phyloP scores from a whole-genome alignment of 2,888 invertebrate species.

The Odontocolon sp. region DNA sequence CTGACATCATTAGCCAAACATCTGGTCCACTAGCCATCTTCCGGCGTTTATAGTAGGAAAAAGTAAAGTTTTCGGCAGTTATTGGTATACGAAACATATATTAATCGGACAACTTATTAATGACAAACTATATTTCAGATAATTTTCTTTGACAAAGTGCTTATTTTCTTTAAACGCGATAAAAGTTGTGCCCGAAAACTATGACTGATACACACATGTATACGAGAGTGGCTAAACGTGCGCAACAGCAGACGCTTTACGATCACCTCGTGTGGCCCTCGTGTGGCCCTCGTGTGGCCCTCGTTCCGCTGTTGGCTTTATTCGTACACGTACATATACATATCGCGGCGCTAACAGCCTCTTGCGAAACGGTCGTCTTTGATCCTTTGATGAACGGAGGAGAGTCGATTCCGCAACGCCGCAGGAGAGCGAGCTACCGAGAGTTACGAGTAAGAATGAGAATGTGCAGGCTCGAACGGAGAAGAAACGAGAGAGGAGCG shows the following conservation, averaged over 20 bases:
- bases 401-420: slow-evolving; percentile 9
- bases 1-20: slow-evolving; percentile 81
- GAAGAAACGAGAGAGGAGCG: slow-evolving; percentile 9
- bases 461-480: not conserved
- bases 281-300: not conserved
- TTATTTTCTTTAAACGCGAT: no score
- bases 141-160: no score
- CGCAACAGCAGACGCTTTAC: slow-evolving; percentile 15
- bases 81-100: no score
- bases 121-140: no score
- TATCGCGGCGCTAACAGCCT: slow-evolving; percentile 53
- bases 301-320: slow-evolving; percentile 4
- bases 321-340: slow-evolving; percentile 30
- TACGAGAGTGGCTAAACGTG: slow-evolving; percentile 4
- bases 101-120: no score
- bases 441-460: slow-evolving; percentile 57
- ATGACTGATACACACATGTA: not conserved
- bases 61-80: no score
- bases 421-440: slow-evolving; percentile 24
- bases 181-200: no score
- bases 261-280: slow-evolving; percentile 18
- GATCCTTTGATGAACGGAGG: slow-evolving; percentile 58
- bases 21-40: slow-evolving; percentile 79
- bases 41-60: no score
- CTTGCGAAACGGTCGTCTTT: slow-evolving; percentile 49